Evolutionary conservation across 1,140 invertebrate species (phyloP).

Genomic region (Gonatopus flavifemur): DNA sequence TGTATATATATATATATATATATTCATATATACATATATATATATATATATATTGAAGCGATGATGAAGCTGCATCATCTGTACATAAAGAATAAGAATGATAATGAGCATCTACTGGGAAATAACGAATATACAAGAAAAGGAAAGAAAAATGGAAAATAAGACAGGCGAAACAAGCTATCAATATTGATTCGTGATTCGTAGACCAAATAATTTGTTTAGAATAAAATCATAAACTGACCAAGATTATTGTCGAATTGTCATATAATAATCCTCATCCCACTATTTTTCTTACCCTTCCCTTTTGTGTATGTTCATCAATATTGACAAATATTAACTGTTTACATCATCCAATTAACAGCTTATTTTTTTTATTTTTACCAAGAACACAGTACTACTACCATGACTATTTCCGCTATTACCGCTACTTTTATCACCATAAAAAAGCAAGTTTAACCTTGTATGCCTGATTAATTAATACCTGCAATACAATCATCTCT

Average conservation of each 20-base stretch:
- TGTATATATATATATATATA: slow-evolving; percentile 4
- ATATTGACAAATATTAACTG: slow-evolving; percentile 23
- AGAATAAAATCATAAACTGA: slow-evolving; percentile 60
- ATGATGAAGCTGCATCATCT: no score
- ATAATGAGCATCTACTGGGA: slow-evolving; percentile 25
- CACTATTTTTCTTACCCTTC: slow-evolving; percentile 13
- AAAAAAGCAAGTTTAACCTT: no score
- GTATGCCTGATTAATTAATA: no score
- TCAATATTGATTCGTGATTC: slow-evolving; percentile 46
- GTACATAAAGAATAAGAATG: slow-evolving; percentile 53
- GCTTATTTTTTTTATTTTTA: slow-evolving; percentile 44
- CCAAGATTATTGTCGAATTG: slow-evolving; percentile 43
- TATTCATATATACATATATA: slow-evolving; percentile 9
- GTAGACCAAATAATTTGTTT: slow-evolving; percentile 55
- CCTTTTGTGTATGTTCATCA: no score
- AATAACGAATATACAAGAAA: slow-evolving; percentile 38
- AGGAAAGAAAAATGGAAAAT: slow-evolving; percentile 29
- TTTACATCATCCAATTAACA: slow-evolving; percentile 30
- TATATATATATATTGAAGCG: no score
- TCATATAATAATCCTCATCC: slow-evolving; percentile 40
- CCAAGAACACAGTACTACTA: slow-evolving; percentile 41
- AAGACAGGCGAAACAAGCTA: no score
- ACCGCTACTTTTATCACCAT: no score
- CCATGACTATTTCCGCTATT: no score
- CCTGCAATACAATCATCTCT: no score